Evolutionary conservation across 2,113 vertebrate species (phyloP).

Genomic region (Calonectris borealis): DNA sequence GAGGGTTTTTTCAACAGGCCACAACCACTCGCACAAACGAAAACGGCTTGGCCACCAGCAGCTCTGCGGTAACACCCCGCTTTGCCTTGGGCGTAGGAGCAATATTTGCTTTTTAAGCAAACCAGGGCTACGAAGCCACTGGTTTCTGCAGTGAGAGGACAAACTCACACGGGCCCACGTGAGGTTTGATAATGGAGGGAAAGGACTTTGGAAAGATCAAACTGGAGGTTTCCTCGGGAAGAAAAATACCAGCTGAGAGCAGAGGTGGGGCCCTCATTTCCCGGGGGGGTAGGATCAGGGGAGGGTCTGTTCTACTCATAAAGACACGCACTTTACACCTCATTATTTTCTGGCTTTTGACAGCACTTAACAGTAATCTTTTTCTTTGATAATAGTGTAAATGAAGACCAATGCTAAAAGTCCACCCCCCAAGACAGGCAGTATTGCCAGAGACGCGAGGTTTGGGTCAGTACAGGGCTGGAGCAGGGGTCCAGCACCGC

Average conservation of each 20-base stretch:
- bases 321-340: not conserved
- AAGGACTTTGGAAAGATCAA: not conserved
- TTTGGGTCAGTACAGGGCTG: constrained; percentile 57
- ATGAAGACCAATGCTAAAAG: constrained; percentile 72
- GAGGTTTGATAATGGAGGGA: not conserved
- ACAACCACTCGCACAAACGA: not conserved
- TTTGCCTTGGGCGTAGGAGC: not conserved
- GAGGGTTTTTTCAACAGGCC: not conserved
- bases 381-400: constrained; percentile 71
- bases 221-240: not conserved
- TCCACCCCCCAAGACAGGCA: constrained; percentile 72
- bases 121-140: not conserved
- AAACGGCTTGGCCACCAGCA: fast-evolving
- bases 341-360: not conserved
- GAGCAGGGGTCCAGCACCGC: not conserved
- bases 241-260: not conserved
- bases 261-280: not conserved
- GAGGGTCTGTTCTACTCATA: not conserved
- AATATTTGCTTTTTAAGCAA: not conserved
- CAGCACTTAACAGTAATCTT: constrained; percentile 66
- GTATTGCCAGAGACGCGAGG: constrained; percentile 75
- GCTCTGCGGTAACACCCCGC: fast-evolving
- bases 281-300: fast-evolving
- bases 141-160: not conserved
- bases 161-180: fast-evolving